Percentiles rank a stretch among this genome's conserved stretches.
Conservation (phyloP, 2,888 invertebrate genomes). For the Macrosoma leucophasiata region DNA sequence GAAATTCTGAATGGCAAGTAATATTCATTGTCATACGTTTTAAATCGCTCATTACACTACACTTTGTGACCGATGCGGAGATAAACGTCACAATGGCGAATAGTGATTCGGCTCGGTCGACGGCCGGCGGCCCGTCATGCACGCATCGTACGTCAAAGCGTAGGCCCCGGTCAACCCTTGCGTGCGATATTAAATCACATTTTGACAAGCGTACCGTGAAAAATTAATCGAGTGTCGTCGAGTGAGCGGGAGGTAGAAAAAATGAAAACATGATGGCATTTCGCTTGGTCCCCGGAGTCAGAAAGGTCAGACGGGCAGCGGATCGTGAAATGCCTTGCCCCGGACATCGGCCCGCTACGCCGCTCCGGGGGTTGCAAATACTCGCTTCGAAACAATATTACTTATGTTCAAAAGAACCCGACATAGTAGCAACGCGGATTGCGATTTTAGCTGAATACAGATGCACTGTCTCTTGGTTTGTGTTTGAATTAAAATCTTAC, state of each 20-base stretch:
- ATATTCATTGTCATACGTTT: conserved; percentile 26
- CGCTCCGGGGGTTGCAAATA: conserved; percentile 39
- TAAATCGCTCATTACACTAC: conserved; percentile 20
- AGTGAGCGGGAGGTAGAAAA: conserved; percentile 55
- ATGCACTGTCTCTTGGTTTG: too few species aligned
- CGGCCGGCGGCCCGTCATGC: conserved; percentile 39
- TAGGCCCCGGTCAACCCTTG: conserved; percentile 47
- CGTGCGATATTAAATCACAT: conserved; percentile 69
- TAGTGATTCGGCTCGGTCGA: conserved; percentile 27
- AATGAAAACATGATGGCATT: conserved; percentile 70
- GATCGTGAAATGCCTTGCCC: conserved; percentile 68
- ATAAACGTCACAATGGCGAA: conserved; percentile 13
- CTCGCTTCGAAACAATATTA: conserved; percentile 26
- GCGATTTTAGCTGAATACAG: too few species aligned
- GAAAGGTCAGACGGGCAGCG: conserved; percentile 66
- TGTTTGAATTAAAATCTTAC: too few species aligned
- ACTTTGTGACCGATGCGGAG: too few species aligned
- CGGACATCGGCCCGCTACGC: conserved; percentile 39
- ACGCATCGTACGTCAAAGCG: conserved; percentile 66
- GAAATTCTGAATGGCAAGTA: conserved; percentile 30
- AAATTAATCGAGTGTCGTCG: conserved; percentile 73
- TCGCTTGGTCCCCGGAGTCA: conserved; percentile 57
- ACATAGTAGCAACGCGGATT: too few species aligned
- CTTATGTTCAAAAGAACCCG: too few species aligned
- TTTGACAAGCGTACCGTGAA: conserved; percentile 75